Conservation (phyloP, 2,113 vertebrate genomes). For the Sitta europaea region DNA sequence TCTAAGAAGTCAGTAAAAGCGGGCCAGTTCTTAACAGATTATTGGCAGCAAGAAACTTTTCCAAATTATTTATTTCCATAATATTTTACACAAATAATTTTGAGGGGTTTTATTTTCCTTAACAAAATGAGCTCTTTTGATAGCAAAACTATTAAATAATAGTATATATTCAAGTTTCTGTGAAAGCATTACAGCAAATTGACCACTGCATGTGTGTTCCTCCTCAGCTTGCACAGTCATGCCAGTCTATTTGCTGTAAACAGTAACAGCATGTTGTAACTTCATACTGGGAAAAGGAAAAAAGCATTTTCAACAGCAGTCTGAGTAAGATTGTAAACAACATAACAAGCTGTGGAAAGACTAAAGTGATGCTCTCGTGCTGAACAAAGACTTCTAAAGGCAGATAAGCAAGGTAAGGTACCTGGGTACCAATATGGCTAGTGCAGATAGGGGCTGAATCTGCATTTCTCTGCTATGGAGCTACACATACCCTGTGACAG, state of each 20-base stretch:
- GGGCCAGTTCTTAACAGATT: not conserved
- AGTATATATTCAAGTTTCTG: not conserved
- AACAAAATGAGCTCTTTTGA: not conserved
- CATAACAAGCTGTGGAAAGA: not conserved
- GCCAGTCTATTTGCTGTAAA: not conserved
- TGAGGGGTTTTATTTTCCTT: not conserved
- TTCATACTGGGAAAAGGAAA: not conserved
- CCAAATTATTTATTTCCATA: not conserved
- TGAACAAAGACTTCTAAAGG: not conserved
- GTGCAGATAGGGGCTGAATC: not conserved
- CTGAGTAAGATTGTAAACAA: not conserved
- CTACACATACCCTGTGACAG: not conserved
- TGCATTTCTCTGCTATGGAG: not conserved
- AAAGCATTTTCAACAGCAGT: not conserved
- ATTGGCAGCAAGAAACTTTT: not conserved
- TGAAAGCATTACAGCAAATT: not conserved
- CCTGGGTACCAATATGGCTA: not conserved
- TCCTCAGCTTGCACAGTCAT: not conserved
- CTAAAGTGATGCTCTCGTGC: not conserved
- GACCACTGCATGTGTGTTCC: not conserved
- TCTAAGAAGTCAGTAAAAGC: not conserved
- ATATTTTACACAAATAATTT: not conserved
- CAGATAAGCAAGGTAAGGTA: not conserved
- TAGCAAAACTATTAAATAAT: not conserved
- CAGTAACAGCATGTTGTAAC: not conserved